phyloP scores from a whole-genome alignment of 37 sponge, comb jelly and placozoan species.

The Halisarca cf. caerulea region DNA sequence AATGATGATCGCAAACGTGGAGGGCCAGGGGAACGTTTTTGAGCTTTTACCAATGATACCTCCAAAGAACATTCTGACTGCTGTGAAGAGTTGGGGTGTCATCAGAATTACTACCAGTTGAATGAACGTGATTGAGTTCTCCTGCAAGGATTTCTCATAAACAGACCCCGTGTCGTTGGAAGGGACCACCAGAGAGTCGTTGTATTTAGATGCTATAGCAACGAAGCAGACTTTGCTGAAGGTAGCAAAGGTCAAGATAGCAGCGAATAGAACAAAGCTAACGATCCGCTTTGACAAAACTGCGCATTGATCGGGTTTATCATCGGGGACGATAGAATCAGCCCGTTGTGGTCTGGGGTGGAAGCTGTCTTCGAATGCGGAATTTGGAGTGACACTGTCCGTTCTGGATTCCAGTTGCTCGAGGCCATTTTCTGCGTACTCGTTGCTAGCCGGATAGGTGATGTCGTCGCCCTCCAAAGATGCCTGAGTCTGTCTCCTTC shows the following conservation, averaged over 20 bases:
- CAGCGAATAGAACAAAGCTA: conserved; percentile 31
- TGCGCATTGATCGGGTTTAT: too few species aligned
- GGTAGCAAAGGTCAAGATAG: conserved; percentile 37
- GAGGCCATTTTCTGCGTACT: too few species aligned
- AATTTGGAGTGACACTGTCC: too few species aligned
- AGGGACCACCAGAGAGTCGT: not conserved
- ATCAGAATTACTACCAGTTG: conserved; percentile 67
- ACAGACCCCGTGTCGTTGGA: not conserved
- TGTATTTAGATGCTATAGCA: conserved; percentile 21
- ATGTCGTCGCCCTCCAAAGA: too few species aligned
- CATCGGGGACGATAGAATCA: not conserved
- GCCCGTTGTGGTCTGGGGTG: not conserved
- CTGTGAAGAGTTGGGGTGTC: conserved; percentile 60
- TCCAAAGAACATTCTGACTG: conserved; percentile 50
- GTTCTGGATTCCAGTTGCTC: too few species aligned
- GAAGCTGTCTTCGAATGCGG: too few species aligned
- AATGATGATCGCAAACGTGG: conserved; percentile 29
- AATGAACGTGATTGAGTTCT: conserved; percentile 7
- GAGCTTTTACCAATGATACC: conserved; percentile 71
- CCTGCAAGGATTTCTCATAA: too few species aligned
- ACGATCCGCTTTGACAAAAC: conserved; percentile 21
- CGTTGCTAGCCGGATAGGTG: too few species aligned
- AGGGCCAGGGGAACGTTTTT: conserved; percentile 76
- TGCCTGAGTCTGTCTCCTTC: too few species aligned
- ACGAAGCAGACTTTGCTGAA: conserved; percentile 75